These are phyloP conservation scores for Danio aesculapii DNA, from an alignment of 2,797 vertebrate species.

Conservation along the genomic window DNA sequence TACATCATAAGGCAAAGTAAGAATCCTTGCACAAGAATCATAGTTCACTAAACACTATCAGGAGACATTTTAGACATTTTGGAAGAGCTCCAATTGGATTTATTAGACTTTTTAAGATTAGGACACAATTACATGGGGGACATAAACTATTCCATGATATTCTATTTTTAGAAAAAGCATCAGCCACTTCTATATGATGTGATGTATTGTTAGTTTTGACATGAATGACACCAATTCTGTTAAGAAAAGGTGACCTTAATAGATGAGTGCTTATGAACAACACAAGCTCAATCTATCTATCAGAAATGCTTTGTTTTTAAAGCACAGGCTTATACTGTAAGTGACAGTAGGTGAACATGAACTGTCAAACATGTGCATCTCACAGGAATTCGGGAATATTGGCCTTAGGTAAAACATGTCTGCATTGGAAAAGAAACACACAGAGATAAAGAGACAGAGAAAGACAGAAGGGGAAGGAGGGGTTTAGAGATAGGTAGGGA, in stretches of 20 bases:
- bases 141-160: constrained; percentile 2
- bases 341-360: background rate
- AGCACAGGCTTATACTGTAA: constrained; percentile 2
- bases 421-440: constrained; percentile 3
- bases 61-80: background rate
- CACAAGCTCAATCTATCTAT: background rate
- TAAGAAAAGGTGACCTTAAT: no score
- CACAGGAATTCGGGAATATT: background rate
- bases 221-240: background rate
- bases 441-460: constrained; percentile 13
- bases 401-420: constrained; percentile 22
- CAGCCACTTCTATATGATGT: constrained; percentile 4
- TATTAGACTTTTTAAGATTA: background rate
- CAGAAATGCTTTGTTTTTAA: background rate
- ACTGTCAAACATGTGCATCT: background rate
- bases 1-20: background rate
- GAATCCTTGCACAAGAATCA: background rate
- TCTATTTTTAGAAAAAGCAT: constrained; percentile 21
- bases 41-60: background rate
- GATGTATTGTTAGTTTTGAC: constrained; percentile 4
- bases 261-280: background rate
- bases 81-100: background rate
- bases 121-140: constrained; percentile 7
- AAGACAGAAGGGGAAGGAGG: constrained; percentile 11
- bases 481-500: constrained; percentile 16